phyloP scores from a whole-genome alignment of 2,888 invertebrate species.

The Cryptocephalus moraei region DNA sequence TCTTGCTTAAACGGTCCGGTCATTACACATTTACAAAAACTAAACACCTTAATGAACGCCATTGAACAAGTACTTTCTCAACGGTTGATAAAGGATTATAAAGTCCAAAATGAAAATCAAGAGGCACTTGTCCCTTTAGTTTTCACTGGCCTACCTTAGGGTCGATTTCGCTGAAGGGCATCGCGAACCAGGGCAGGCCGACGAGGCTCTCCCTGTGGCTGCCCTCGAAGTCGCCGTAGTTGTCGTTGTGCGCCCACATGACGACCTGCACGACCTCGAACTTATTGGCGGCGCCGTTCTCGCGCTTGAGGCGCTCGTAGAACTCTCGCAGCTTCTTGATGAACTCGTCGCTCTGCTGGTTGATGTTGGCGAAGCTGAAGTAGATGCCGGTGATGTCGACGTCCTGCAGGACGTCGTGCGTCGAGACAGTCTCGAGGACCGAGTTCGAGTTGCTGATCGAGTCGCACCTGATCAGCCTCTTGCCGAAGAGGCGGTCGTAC shows the following conservation, averaged over 20 bases:
- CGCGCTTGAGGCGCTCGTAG: conserved; percentile 37
- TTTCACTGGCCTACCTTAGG: conserved; percentile 48
- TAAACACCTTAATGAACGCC: too few species aligned
- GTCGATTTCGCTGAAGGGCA: conserved; percentile 60
- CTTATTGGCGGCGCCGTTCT: conserved; percentile 30
- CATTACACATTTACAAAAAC: too few species aligned
- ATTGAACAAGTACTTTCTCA: too few species aligned
- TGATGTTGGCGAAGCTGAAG: conserved; percentile 62
- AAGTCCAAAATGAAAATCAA: not conserved
- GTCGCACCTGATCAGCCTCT: conserved; percentile 44
- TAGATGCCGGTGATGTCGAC: conserved; percentile 53
- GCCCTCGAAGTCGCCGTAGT: conserved; percentile 54
- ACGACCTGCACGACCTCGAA: conserved; percentile 60
- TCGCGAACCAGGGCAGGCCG: conserved; percentile 60
- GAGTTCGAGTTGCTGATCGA: conserved; percentile 31
- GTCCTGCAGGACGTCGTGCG: conserved; percentile 42
- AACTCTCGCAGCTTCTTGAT: conserved; percentile 52
- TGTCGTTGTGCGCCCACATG: conserved; percentile 55
- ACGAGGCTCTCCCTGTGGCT: conserved; percentile 52
- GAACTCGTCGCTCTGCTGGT: conserved; percentile 57
- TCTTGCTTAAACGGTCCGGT: too few species aligned
- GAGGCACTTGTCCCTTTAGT: not conserved
- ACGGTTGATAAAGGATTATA: too few species aligned
- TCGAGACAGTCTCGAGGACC: conserved; percentile 40
- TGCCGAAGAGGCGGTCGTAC: conserved; percentile 53